Evolutionary conservation across 2,113 vertebrate genomes (phyloP).

Genomic region (Lophura nycthemera): DNA sequence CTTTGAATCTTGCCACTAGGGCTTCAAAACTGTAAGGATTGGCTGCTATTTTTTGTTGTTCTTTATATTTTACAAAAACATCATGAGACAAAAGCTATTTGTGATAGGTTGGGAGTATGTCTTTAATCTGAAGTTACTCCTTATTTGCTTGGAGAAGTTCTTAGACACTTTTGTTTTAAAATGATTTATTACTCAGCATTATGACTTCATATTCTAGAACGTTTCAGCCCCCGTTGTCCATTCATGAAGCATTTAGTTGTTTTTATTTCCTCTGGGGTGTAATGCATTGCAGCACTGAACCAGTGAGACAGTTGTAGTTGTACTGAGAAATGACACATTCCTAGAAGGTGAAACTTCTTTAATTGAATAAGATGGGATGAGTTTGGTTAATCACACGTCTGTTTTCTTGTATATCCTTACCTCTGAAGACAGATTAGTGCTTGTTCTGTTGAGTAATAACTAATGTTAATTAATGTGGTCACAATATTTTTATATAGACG

Average conservation of each 20-base stretch:
- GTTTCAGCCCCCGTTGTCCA: background rate
- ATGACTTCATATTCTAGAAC: background rate
- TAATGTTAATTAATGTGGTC: background rate
- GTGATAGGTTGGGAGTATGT: background rate
- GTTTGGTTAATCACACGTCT: background rate
- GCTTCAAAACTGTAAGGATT: background rate
- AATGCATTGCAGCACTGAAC: background rate
- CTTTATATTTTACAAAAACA: background rate
- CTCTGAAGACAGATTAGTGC: too few relatives aligned
- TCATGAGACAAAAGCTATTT: background rate
- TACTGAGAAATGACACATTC: background rate
- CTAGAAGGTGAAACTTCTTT: background rate
- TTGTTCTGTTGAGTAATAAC: background rate
- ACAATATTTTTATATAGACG: background rate
- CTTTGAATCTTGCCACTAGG: background rate
- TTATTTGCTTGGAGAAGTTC: background rate
- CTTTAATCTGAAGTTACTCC: background rate
- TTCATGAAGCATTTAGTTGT: background rate
- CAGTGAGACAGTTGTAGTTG: background rate
- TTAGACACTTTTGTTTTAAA: background rate
- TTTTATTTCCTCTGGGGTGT: background rate
- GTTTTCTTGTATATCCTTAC: too few relatives aligned
- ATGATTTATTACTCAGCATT: background rate
- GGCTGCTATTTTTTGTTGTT: background rate
- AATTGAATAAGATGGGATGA: background rate